Evolutionary conservation across 2,113 vertebrate genomes (phyloP).

Genomic region (Crypturellus undulatus): DNA sequence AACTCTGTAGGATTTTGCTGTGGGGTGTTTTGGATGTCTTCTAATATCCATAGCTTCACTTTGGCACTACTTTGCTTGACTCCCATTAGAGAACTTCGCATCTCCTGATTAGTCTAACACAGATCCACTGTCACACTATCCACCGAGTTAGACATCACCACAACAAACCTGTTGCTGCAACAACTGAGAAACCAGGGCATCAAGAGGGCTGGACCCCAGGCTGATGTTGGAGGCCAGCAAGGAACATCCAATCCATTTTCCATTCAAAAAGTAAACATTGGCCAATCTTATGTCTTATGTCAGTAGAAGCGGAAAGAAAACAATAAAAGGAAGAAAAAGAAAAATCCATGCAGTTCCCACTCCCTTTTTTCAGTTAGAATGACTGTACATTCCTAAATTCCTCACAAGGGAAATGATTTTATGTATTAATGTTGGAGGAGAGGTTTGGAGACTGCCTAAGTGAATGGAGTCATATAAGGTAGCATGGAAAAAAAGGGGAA

Average conservation of each 20-base stretch:
- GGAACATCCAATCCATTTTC: background rate
- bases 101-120: background rate
- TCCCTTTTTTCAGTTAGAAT: background rate
- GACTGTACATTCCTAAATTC: constrained; percentile 4
- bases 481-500: background rate
- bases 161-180: background rate
- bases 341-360: background rate
- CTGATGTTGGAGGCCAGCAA: background rate
- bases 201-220: background rate
- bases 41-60: background rate
- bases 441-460: background rate
- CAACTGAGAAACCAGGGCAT: background rate
- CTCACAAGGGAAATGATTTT: constrained; percentile 11
- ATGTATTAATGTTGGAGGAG: background rate
- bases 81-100: background rate
- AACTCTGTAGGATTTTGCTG: background rate
- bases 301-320: background rate
- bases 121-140: background rate
- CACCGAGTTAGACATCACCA: background rate
- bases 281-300: background rate
- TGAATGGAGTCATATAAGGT: constrained; percentile 12
- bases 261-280: background rate
- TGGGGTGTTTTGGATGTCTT: background rate
- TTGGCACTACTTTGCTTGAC: background rate
- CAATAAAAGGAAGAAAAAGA: background rate